phyloP scores from a whole-genome alignment of 1,140 invertebrate genomes.

The Drosophila subpulchrella region DNA sequence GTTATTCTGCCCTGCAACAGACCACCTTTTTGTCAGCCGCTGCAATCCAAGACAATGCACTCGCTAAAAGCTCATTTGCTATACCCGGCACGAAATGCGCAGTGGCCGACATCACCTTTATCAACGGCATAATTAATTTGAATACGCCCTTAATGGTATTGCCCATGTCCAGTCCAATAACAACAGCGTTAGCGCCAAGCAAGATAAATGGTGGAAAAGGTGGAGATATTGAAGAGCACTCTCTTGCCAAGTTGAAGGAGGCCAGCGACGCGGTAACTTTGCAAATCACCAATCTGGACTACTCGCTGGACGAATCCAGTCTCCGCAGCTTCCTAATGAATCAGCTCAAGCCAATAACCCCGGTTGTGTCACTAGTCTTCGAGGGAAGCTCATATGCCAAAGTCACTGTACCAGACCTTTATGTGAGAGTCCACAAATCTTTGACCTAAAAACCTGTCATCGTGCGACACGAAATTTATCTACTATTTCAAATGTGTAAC shows the following conservation, averaged over 20 bases:
- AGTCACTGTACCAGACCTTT: constrained; percentile 81
- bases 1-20: background rate
- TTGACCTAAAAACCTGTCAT: no score
- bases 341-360: constrained; percentile 82
- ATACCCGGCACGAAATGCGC: background rate
- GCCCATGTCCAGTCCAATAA: constrained; percentile 1
- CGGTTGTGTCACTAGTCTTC: constrained; percentile 76
- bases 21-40: background rate
- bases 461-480: no score
- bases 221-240: constrained; percentile 7
- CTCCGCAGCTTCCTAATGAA: constrained; percentile 73
- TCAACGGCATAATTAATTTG: constrained; percentile 22
- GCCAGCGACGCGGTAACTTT: constrained; percentile 69
- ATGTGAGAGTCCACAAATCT: constrained; percentile 54
- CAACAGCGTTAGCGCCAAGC: background rate
- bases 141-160: constrained; percentile 14
- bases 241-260: constrained; percentile 34
- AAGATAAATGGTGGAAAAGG: background rate
- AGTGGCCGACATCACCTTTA: constrained; percentile 3
- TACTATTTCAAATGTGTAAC: no score
- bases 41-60: constrained; percentile 8
- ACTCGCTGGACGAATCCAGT: constrained; percentile 75
- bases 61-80: background rate
- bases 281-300: constrained; percentile 84
- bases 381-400: constrained; percentile 80